Conservation (phyloP, 2,113 vertebrate genomes). For the Centropristis striata region DNA sequence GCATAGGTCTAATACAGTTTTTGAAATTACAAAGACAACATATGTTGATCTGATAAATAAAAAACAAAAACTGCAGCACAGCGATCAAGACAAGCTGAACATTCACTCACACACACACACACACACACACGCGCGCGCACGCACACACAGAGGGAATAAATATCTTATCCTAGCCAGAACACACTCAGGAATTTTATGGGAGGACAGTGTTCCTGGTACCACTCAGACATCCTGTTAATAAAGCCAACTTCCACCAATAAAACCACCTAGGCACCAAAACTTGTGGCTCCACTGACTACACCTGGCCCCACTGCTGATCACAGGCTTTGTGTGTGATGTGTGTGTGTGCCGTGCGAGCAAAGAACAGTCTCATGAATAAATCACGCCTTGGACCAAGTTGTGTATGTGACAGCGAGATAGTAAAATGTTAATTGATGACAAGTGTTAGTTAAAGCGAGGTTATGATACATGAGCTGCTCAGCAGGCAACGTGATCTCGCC, state of each 20-base stretch:
- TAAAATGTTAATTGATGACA: slow-evolving; percentile 71
- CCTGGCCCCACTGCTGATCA: slow-evolving; percentile 12
- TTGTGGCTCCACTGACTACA: slow-evolving; percentile 4
- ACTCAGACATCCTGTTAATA: slow-evolving; percentile 17
- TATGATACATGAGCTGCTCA: slow-evolving; percentile 32
- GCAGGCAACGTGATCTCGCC: slow-evolving; percentile 23
- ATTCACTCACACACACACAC: not conserved
- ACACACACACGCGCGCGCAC: no score
- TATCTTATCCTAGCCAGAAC: slow-evolving; percentile 24
- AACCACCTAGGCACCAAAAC: slow-evolving; percentile 23
- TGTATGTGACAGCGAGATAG: slow-evolving; percentile 44
- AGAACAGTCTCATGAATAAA: slow-evolving; percentile 57
- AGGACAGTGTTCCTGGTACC: slow-evolving; percentile 61
- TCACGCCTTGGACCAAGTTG: slow-evolving; percentile 36
- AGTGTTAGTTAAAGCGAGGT: slow-evolving; percentile 60
- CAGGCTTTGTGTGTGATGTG: not conserved
- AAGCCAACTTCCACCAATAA: slow-evolving; percentile 15
- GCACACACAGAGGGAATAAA: slow-evolving; percentile 5
- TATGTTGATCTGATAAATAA: not conserved
- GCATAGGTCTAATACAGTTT: not conserved
- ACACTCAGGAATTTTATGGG: slow-evolving; percentile 53
- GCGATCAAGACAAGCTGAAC: not conserved
- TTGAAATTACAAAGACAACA: not conserved
- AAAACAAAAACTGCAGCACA: not conserved
- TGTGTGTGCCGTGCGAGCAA: not conserved